Conservation (phyloP, 2,113 vertebrate species). For the Mesoclemmys tuberculata region DNA sequence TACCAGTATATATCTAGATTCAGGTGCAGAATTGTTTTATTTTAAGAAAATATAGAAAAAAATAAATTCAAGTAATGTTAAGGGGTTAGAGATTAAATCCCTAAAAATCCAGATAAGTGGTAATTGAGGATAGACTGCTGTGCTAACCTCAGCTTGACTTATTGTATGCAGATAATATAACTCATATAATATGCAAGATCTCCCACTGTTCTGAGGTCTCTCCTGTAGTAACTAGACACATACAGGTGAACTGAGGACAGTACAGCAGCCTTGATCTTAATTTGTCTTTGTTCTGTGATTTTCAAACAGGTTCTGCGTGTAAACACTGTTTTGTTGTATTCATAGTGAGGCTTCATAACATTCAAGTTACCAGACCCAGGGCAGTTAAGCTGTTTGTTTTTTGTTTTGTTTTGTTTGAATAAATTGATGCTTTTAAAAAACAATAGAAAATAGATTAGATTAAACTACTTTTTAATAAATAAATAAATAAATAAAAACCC, state of each 20-base stretch:
- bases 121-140: neutral
- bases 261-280: neutral
- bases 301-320: accelerated
- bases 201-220: neutral
- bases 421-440: neutral
- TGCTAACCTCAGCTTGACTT: neutral
- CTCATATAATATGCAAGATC: neutral
- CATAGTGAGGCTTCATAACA: neutral
- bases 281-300: neutral
- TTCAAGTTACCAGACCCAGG: neutral
- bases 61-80: neutral
- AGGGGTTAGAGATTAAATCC: neutral
- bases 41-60: neutral
- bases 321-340: neutral
- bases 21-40: neutral
- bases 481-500: too few relatives aligned
- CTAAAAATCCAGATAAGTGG: neutral
- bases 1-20: neutral
- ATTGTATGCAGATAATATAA: neutral
- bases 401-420: neutral
- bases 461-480: neutral
- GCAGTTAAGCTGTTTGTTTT: neutral
- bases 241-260: neutral
- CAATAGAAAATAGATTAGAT: neutral
- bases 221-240: neutral